A percentile compares a stretch with the other conserved stretches of the same genome.
Conservation (phyloP, 2,888 invertebrate genomes). For the Luperina testacea region DNA sequence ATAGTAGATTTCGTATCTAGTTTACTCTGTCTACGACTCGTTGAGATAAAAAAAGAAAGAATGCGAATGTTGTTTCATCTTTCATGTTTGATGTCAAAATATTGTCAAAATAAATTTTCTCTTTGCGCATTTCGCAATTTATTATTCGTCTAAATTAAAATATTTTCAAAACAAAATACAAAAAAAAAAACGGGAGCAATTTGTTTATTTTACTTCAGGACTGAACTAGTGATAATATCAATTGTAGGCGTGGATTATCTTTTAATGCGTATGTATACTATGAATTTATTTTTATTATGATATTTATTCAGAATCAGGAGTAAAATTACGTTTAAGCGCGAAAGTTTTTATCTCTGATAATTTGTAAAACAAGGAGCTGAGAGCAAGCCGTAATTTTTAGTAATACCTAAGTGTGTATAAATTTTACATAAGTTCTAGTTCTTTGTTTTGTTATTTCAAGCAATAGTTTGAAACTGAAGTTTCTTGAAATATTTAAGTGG, state of each 20-base stretch:
- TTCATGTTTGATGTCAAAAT: slow-evolving; percentile 27
- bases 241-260: slow-evolving; percentile 37
- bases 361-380: background rate
- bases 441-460: slow-evolving; percentile 33
- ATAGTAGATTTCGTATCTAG: background rate
- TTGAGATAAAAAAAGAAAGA: background rate
- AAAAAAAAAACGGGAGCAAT: slow-evolving; percentile 1
- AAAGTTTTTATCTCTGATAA: no score
- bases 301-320: slow-evolving; percentile 3
- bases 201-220: slow-evolving; percentile 14
- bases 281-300: background rate
- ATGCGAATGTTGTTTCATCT: slow-evolving; percentile 17
- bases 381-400: background rate
- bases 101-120: slow-evolving; percentile 49
- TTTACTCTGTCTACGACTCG: no score
- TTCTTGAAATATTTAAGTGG: background rate
- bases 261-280: slow-evolving; percentile 58
- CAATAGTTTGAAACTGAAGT: background rate
- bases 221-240: slow-evolving; percentile 25
- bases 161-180: slow-evolving; percentile 27
- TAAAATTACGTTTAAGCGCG: background rate
- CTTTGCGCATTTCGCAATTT: slow-evolving; percentile 45
- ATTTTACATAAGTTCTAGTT: slow-evolving; percentile 25
- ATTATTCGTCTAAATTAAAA: background rate
- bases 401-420: background rate